Conservation (phyloP, 1,140 invertebrate genomes). For the Hyles euphorbiae region DNA sequence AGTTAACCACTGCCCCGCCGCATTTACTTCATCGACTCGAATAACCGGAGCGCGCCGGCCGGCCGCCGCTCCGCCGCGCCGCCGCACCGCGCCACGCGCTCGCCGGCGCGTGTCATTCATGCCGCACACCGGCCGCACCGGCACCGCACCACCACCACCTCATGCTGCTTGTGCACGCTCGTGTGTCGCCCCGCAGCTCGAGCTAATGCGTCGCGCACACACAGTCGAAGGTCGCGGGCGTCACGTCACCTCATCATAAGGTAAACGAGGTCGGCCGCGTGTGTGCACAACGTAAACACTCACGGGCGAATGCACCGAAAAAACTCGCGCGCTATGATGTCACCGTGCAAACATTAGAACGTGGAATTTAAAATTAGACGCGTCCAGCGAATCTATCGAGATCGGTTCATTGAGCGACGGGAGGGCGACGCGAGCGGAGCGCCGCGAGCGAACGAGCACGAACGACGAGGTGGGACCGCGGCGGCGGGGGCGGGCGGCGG, state of each 20-base stretch:
- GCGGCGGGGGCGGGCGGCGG: slow-evolving; percentile 26
- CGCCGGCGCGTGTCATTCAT: slow-evolving; percentile 30
- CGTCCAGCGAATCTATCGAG: slow-evolving; percentile 46
- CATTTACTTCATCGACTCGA: slow-evolving; percentile 1
- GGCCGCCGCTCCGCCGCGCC: slow-evolving; percentile 24
- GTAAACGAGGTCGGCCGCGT: slow-evolving; percentile 30
- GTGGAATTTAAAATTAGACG: slow-evolving; percentile 65
- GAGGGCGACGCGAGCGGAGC: slow-evolving; percentile 65
- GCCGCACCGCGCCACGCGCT: slow-evolving; percentile 4
- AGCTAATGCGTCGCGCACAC: slow-evolving; percentile 18
- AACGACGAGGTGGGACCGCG: slow-evolving; percentile 54
- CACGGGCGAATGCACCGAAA: slow-evolving; percentile 53
- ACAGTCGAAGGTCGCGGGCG: slow-evolving; percentile 40
- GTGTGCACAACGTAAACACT: slow-evolving; percentile 66
- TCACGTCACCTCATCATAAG: slow-evolving; percentile 39
- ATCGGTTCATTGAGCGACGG: slow-evolving; percentile 70
- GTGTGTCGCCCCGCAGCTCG: background rate
- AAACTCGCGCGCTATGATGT: slow-evolving; percentile 61
- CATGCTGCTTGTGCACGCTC: background rate
- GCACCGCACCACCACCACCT: background rate
- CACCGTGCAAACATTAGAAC: slow-evolving; percentile 62
- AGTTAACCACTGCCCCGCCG: background rate
- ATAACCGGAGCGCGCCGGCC: slow-evolving; percentile 37
- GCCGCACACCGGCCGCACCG: slow-evolving; percentile 29
- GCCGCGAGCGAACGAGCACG: slow-evolving; percentile 63